Conservation (phyloP, 2,797 vertebrate species). For the Numenius phaeopus region DNA sequence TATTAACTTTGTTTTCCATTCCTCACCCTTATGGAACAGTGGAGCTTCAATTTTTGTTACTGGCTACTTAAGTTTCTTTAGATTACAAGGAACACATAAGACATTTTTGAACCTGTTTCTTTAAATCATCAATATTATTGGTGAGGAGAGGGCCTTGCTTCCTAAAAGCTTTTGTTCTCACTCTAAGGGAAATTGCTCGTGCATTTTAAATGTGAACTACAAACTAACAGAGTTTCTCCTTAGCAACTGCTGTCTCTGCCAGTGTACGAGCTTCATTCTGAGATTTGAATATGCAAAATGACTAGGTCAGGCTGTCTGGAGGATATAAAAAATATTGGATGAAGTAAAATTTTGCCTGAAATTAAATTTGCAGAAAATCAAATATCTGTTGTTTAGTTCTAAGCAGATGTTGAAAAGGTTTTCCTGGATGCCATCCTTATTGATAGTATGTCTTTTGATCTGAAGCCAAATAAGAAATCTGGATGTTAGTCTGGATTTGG, state of each 20-base stretch:
- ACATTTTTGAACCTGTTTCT: not conserved
- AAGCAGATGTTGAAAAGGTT: conserved; percentile 81
- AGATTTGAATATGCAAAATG: conserved; percentile 55
- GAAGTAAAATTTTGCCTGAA: conserved; percentile 73
- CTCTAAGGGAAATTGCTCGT: not conserved
- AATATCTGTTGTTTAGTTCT: conserved; percentile 78
- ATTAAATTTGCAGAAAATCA: conserved; percentile 74
- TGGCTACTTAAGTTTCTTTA: not conserved
- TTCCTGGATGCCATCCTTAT: conserved; percentile 72
- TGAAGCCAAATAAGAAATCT: conserved; percentile 81
- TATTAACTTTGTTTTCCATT: not conserved
- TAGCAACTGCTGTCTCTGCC: conserved; percentile 1
- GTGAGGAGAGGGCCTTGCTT: not conserved
- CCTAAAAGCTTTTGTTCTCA: not conserved
- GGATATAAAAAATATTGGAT: conserved; percentile 68
- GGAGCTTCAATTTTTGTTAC: not conserved
- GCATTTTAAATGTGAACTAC: not conserved
- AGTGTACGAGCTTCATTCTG: not conserved
- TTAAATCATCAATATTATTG: not conserved
- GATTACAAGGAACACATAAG: not conserved
- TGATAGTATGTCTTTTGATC: conserved; percentile 79
- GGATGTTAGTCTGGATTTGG: conserved; percentile 80
- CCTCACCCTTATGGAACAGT: not conserved
- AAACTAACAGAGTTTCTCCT: conserved; percentile 19
- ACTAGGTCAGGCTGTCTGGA: conserved; percentile 69